Percentiles rank a stretch among this genome's conserved stretches.
Evolutionary conservation across 2,797 vertebrate species (phyloP).

Genomic region (Tapera naevia): DNA sequence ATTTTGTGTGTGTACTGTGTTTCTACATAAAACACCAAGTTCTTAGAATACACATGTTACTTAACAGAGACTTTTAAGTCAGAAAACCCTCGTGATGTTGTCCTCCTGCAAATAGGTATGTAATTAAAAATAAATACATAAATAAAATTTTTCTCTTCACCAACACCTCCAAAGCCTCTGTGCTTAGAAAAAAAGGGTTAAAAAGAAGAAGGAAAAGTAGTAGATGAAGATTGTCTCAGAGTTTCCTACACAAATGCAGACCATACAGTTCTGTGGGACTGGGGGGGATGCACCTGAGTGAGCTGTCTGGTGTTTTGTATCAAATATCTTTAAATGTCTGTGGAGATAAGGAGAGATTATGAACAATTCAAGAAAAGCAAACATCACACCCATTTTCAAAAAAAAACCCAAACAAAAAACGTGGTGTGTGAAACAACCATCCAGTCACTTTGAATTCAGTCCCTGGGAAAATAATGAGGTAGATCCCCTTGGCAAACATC

Average conservation of each 20-base stretch:
- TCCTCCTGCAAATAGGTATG: background rate
- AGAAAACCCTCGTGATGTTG: background rate
- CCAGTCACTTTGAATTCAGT: background rate
- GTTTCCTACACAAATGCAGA: background rate
- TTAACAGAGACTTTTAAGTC: background rate
- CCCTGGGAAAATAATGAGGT: background rate
- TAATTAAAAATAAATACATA: background rate
- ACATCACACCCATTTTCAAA: background rate
- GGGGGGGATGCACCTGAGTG: fast-evolving
- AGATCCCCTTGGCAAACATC: background rate
- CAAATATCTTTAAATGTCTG: background rate
- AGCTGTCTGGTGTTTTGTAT: background rate
- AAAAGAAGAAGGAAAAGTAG: background rate
- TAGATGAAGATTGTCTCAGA: background rate
- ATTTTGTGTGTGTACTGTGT: background rate
- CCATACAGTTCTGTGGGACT: background rate
- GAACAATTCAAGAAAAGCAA: background rate
- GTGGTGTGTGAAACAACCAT: background rate
- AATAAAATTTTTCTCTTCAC: background rate
- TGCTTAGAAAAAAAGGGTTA: background rate
- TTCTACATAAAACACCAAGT: background rate
- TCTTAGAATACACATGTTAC: background rate
- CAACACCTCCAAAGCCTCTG: fast-evolving
- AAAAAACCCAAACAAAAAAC: background rate
- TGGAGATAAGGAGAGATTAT: background rate